phyloP scores from a whole-genome alignment of 2,113 vertebrate species.

The Anoura caudifer region DNA sequence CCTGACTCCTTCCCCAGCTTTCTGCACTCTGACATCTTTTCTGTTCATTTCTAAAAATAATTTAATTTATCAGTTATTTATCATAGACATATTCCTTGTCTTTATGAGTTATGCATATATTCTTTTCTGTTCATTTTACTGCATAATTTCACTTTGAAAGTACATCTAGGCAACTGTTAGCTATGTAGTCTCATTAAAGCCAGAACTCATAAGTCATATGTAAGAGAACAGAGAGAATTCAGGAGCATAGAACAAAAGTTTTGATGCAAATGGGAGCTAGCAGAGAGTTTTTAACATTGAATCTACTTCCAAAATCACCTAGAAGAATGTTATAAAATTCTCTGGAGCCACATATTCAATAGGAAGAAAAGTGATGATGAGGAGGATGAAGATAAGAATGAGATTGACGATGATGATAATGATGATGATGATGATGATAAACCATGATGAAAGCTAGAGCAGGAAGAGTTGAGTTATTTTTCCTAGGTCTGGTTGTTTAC shows the following conservation, averaged over 20 bases:
- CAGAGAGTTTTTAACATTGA: neutral
- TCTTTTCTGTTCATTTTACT: neutral
- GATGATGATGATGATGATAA: neutral
- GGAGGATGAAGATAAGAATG: neutral
- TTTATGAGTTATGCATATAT: too few relatives aligned
- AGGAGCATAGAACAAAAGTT: neutral
- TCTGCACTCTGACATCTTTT: neutral
- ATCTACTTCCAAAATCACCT: neutral
- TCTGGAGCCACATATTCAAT: neutral
- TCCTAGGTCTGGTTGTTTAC: neutral
- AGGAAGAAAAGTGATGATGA: neutral
- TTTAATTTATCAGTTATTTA: too few relatives aligned
- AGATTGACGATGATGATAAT: neutral
- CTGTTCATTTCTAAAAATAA: neutral
- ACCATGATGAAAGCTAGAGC: neutral
- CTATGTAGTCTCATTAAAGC: neutral
- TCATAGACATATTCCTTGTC: too few relatives aligned
- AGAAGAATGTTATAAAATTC: neutral
- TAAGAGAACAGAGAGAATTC: neutral
- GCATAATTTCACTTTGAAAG: neutral
- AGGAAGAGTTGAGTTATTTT: neutral
- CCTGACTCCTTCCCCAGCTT: neutral
- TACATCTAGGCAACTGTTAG: neutral
- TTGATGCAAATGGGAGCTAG: neutral
- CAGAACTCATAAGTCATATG: neutral